Evolutionary conservation across 2,113 vertebrate genomes (phyloP), one percentile per base, ranked within the genome.

Genomic region (Prochilodus magdalenae): DNA sequence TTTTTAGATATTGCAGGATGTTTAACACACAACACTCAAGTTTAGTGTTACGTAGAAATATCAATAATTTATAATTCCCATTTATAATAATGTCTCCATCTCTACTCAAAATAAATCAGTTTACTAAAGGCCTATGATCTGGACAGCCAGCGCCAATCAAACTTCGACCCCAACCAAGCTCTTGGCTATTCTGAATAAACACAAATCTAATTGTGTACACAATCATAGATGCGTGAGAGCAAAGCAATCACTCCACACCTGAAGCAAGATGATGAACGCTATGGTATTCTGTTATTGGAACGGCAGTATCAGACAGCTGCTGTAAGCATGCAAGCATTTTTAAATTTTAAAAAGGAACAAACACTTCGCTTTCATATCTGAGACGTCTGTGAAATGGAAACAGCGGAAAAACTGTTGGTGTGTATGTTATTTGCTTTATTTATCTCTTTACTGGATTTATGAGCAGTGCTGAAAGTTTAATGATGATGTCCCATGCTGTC

Each of bases 161-260:
- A 30, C 22, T n/a, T 69, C 44, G 14, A 71, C 63, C 55, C 63
- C 11, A 75, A 60, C 36, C 15, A 24, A 79, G 55, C 76, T n/a
- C 6, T 44, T 29, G 65, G 75, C 49, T 67, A 59, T 40, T 27
- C 60, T 29, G 65, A 44, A 67, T 67, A 44, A 77, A 77, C 44
- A 77, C 63, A 66, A 81, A 81, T 81, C 71, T 74, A 74, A 66
- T 81, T 74, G 60, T 74, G 29, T 53, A 65, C 30, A 59, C n/a
- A 69, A 59, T 65, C 70, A 77, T 40, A 77, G 22, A 78, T 44
- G 29, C 12, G 49, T 14, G n/a, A 66, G 36, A 63, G 36, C 13
- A 69, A 70, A 80, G 29, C 73, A 76, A 65, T 76, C 66, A 71
- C 60, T 70, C 81, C 44, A 49, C 57, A 77, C 44, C 55, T 51